These are phyloP conservation scores for Philaethria dido DNA, from an alignment of 2,888 invertebrate genomes.

Conservation along the genomic window DNA sequence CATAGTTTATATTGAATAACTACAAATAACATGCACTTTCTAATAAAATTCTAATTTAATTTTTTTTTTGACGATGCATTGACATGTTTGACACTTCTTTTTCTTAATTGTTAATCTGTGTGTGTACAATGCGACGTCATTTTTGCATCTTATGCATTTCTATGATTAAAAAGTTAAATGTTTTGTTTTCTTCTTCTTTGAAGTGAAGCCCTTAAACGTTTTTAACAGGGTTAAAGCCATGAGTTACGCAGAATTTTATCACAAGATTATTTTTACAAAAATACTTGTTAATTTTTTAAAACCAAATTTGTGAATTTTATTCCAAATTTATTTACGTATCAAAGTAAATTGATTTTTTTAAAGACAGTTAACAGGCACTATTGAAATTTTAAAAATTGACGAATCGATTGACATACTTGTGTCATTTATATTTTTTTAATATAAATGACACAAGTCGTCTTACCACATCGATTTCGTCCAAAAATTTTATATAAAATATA, in stretches of 20 bases:
- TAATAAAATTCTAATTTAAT: background rate
- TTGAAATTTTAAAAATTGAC: background rate
- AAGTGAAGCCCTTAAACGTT: background rate
- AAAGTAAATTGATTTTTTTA: background rate
- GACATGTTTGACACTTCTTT: background rate
- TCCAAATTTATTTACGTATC: background rate
- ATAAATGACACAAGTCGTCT: background rate
- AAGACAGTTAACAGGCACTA: background rate
- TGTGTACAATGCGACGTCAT: background rate
- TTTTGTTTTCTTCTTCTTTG: background rate
- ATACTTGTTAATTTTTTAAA: constrained; percentile 1
- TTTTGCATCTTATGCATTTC: background rate
- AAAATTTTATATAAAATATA: constrained; percentile 7
- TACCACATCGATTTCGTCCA: background rate
- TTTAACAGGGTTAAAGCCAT: background rate
- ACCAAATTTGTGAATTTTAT: too few relatives aligned
- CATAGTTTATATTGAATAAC: background rate
- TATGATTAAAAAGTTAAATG: background rate
- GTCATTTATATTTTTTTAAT: background rate
- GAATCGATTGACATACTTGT: background rate
- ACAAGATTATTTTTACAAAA: background rate
- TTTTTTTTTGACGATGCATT: background rate
- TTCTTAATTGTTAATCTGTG: background rate
- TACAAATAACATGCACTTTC: background rate
- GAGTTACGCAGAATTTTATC: background rate